Evolutionary conservation across 2,888 invertebrate genomes (phyloP), one percentile per base, ranked within the genome.

Genomic region (Cantharis lateralis): DNA sequence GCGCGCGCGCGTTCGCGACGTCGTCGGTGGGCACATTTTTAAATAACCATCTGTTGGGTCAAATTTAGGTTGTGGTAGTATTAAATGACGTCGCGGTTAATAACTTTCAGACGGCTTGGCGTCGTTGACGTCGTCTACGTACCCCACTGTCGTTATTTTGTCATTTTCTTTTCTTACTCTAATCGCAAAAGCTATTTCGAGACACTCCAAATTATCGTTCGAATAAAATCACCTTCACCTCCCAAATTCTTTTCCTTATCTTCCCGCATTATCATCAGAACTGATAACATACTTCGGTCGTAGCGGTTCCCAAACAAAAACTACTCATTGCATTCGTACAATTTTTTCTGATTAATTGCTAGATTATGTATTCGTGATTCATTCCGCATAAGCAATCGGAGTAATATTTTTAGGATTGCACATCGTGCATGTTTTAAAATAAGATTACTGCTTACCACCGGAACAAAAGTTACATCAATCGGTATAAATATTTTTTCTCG

Each of bases 21-120:
- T 48, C 48, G 48, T 48, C 48, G 48, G 48, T 48, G 48, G 48
- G 48, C n/a, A 48, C 48, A 48, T 48, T 48, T 48, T 48, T 68
- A 62, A 68, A 68, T 32, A 26, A 28, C 72, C 16, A 61, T 66
- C 68, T 72, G 64, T 66, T 66, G 64, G 64, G 64, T 66, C 48
- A 48, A 48, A 48, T 48, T 48, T 48, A 48, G 48, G 48, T 48
- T 48, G 48, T 48, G 48, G 48, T 48, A 48, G 64, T 20, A n/a
- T 66, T 20, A 20, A 20, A 66, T 18, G 16, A 20, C 18, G 64
- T 20, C 24, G 64, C 16, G 20, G 64, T 66, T 66, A 66, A 66
- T 66, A 66, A 48, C 48, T 66, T 66, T 66, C 24, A 80, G 80
- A 80, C 80, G 78, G 80, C 80, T 75, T 79, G 80, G 80, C 80